These are phyloP conservation scores for Ecliptopera silaceata DNA, from an alignment of 2,888 invertebrate species.

Conservation along the genomic window DNA sequence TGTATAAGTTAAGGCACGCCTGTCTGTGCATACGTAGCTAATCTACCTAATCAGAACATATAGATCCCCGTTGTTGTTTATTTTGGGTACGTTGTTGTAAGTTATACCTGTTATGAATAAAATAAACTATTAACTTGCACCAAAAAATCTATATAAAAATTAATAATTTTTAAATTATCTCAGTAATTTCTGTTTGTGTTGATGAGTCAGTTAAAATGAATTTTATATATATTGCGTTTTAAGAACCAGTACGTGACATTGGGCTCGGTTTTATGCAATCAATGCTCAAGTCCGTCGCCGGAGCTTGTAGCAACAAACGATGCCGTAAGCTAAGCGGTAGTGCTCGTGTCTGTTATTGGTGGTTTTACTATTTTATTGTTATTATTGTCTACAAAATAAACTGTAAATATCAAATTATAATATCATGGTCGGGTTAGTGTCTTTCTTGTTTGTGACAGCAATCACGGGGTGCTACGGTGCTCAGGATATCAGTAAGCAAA, in stretches of 20 bases:
- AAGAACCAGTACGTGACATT: constrained; percentile 60
- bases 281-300: constrained; percentile 26
- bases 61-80: too few relatives aligned
- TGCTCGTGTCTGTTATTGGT: constrained; percentile 36
- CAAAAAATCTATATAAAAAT: too few relatives aligned
- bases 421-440: constrained; percentile 25
- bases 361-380: constrained; percentile 2
- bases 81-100: too few relatives aligned
- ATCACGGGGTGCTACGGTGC: constrained; percentile 49
- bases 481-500: constrained; percentile 61
- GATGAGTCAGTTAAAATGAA: too few relatives aligned
- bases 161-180: too few relatives aligned
- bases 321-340: constrained; percentile 35
- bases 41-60: too few relatives aligned
- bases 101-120: too few relatives aligned
- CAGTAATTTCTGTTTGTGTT: too few relatives aligned
- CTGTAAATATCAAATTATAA: neutral
- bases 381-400: constrained; percentile 1
- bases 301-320: constrained; percentile 41
- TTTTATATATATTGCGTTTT: constrained; percentile 50
- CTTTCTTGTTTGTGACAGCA: constrained; percentile 42
- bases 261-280: constrained; percentile 60
- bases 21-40: too few relatives aligned
- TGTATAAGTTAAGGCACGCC: too few relatives aligned
- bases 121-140: too few relatives aligned